Base-by-base conservation (phyloP, 1,140 invertebrate genomes). In the Armadillidium nasatum region DNA sequence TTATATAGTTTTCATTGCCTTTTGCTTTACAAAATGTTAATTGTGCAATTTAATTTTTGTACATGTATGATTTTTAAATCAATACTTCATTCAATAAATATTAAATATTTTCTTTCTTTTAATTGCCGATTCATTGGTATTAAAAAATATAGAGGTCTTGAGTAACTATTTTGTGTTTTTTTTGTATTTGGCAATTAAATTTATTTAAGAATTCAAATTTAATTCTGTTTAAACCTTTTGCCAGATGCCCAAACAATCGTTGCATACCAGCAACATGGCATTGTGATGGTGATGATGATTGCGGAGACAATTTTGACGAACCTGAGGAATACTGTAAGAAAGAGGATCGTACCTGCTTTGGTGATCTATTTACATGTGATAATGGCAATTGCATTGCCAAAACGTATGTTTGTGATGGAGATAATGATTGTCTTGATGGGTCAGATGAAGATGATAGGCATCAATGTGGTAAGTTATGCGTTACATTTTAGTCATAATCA, bases 401-500 rank as follows among this genome's bases (percentile, higher is more conserved):
- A 76, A 96, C 94, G 77, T 99, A 98, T 84, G 94, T 97, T n/a
- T 99, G 97, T 83, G 96, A 99, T 84, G 94, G 94, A 0, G 93
- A 96, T 83, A 94, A 95, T 83, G 95, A 99, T 85, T 99, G 97
- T 84, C 85, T 93, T 79, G 96, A 98, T 83, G 91, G 91, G 83
- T 94, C 92, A 43, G 95, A 97, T 82, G 94, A 97, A 86, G 94
- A 96, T 82, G 90, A 90, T 60, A 85, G 94, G 74, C 94, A 96
- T 84, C 93, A 96, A 83, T 97, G 94, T 85, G 94, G 91, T 91
- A 85, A 90, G 89, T 89, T 33, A 33, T 33, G 6, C 1, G 33
- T 33, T 6, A 6, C 6, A 33, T 33, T 33, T 33, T 33, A 1
- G 33, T 33, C 33, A 33, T 33, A 33, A 33, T 1, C 33, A 33